phyloP scores from a whole-genome alignment of 2,888 invertebrate species.

The Eupeodes luniger region DNA sequence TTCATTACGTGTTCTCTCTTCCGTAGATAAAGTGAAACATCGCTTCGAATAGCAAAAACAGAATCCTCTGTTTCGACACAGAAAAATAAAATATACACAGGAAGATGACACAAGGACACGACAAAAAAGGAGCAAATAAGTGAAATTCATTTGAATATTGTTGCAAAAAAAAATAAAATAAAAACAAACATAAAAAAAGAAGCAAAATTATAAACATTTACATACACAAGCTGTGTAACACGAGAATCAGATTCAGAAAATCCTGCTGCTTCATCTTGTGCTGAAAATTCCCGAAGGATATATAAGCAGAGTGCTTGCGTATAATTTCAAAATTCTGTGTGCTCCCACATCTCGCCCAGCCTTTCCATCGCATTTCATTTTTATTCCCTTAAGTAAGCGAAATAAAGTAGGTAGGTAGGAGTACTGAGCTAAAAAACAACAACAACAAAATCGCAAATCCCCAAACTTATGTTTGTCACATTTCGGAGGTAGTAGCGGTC shows the following conservation, averaged over 20 bases:
- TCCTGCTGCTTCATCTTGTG: constrained; percentile 13
- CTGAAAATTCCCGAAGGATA: constrained; percentile 64
- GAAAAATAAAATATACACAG: constrained; percentile 42
- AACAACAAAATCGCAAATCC: constrained; percentile 59
- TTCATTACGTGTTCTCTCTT: constrained; percentile 72
- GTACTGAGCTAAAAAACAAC: neutral
- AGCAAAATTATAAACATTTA: constrained; percentile 45
- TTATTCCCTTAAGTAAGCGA: constrained; percentile 45
- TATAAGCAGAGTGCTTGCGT: constrained; percentile 41
- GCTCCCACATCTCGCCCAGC: constrained; percentile 4
- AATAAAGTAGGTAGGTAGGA: constrained; percentile 16
- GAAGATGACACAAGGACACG: constrained; percentile 31
- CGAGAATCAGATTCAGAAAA: constrained; percentile 54
- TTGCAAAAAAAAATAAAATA: constrained; percentile 5
- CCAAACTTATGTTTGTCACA: constrained; percentile 68
- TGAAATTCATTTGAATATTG: constrained; percentile 73
- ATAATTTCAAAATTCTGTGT: constrained; percentile 41
- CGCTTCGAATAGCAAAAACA: constrained; percentile 64
- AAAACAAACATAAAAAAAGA: constrained; percentile 18
- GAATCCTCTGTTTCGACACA: constrained; percentile 31
- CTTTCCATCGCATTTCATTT: constrained; percentile 45
- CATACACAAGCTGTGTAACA: constrained; percentile 64
- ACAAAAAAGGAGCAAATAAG: constrained; percentile 50
- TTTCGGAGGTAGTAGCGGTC: constrained; percentile 58
- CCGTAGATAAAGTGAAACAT: constrained; percentile 73